phyloP scores from a whole-genome alignment of 2,113 vertebrate genomes.

The Tympanuchus pallidicinctus region DNA sequence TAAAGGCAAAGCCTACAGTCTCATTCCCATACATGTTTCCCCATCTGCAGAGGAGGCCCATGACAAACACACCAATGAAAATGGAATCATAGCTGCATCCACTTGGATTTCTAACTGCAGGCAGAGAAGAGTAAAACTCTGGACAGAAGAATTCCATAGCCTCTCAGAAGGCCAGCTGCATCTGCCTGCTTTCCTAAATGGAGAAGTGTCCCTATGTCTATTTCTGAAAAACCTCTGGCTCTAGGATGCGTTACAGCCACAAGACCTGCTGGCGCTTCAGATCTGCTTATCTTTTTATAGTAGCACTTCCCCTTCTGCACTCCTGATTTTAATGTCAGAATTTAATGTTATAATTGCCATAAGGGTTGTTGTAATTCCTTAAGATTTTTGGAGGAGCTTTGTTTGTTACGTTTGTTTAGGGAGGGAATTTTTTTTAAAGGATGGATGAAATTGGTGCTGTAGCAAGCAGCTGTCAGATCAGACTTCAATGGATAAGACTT shows the following conservation, averaged over 20 bases:
- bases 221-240: conserved; percentile 18
- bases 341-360: not conserved
- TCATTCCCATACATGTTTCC: not conserved
- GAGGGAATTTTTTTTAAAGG: not conserved
- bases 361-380: not conserved
- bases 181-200: not conserved
- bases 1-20: not conserved
- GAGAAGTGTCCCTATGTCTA: not conserved
- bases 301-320: not conserved
- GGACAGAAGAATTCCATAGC: not conserved
- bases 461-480: not conserved
- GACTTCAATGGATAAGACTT: not conserved
- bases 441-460: not conserved
- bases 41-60: not conserved
- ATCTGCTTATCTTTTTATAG: not conserved
- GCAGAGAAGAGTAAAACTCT: not conserved
- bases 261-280: not conserved
- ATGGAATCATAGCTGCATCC: not conserved
- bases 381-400: not conserved
- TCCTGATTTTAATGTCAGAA: not conserved
- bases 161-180: not conserved
- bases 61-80: not conserved
- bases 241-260: not conserved
- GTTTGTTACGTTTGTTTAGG: not conserved
- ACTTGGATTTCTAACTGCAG: not conserved